Conservation (phyloP, 30 jellyfish, hydroid and myxozoan genomes). For the Aurelia sp. region DNA sequence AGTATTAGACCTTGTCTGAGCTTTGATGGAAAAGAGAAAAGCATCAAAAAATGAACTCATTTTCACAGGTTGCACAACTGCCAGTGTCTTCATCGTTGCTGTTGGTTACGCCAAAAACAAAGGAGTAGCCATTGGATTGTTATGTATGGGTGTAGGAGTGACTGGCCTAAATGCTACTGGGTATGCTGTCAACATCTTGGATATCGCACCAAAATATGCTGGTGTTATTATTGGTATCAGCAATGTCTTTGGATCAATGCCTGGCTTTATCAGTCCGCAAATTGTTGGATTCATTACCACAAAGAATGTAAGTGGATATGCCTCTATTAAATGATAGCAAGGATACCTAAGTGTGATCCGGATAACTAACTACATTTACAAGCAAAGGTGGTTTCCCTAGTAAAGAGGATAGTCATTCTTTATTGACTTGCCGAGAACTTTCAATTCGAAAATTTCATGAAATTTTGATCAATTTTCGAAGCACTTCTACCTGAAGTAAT, state of each 20-base stretch:
- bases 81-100: conserved; percentile 97
- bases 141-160: conserved; percentile 98
- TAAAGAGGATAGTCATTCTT: too few species aligned
- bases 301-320: conserved; percentile 77
- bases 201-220: conserved; percentile 98
- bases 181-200: conserved; percentile 98
- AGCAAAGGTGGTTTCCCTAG: too few species aligned
- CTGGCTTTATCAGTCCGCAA: conserved; percentile 99
- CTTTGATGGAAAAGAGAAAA: too few species aligned
- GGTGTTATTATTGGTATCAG: conserved; percentile 99
- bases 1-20: too few species aligned
- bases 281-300: conserved; percentile 98
- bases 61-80: conserved; percentile 96
- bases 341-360: too few species aligned
- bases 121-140: conserved; percentile 93
- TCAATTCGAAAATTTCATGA: too few species aligned
- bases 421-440: too few species aligned
- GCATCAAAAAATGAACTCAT: too few species aligned
- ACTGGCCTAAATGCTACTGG: conserved; percentile 99
- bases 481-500: too few species aligned
- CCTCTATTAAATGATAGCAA: too few species aligned
- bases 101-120: conserved; percentile 98
- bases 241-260: conserved; percentile 99
- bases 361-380: too few species aligned
- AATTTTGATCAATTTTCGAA: too few species aligned